Conservation (phyloP, 2,888 invertebrate species). For the Ennomos fuscantarius region DNA sequence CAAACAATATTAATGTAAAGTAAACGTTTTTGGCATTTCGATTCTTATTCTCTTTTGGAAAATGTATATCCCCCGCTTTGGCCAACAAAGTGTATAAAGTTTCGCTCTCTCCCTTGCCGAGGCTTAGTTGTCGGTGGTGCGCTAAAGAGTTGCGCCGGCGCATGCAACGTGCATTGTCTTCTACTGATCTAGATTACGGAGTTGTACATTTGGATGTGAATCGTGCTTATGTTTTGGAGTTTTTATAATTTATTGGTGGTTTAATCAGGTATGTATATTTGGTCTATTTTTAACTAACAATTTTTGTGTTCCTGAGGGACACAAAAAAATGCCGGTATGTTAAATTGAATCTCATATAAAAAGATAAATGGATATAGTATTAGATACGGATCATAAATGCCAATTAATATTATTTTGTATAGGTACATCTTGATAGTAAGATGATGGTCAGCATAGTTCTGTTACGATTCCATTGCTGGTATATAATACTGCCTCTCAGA, state of each 20-base stretch:
- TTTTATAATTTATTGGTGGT: slow-evolving; percentile 1
- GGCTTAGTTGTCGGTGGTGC: slow-evolving; percentile 56
- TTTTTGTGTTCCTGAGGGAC: not conserved
- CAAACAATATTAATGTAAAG: too few relatives aligned
- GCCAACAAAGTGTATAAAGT: slow-evolving; percentile 53
- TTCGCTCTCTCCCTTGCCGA: slow-evolving; percentile 52
- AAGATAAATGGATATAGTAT: too few relatives aligned
- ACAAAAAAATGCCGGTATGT: too few relatives aligned
- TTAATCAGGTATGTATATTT: slow-evolving; percentile 24
- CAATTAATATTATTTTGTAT: too few relatives aligned
- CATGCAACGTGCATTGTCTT: slow-evolving; percentile 36
- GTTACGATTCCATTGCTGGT: too few relatives aligned
- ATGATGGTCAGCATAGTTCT: too few relatives aligned
- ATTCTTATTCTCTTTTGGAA: slow-evolving; percentile 12
- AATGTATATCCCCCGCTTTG: slow-evolving; percentile 56
- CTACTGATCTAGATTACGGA: slow-evolving; percentile 19
- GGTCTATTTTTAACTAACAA: slow-evolving; percentile 22
- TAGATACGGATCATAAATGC: too few relatives aligned
- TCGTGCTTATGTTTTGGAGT: slow-evolving; percentile 32
- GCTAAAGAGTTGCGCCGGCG: slow-evolving; percentile 49
- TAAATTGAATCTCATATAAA: too few relatives aligned
- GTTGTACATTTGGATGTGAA: slow-evolving; percentile 26
- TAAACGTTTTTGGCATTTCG: not conserved
- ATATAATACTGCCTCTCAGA: too few relatives aligned
- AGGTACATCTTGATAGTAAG: too few relatives aligned